Evolutionary conservation across 2,888 invertebrate genomes (phyloP), one percentile per base, ranked within the genome.

Genomic region (Timema cristinae): DNA sequence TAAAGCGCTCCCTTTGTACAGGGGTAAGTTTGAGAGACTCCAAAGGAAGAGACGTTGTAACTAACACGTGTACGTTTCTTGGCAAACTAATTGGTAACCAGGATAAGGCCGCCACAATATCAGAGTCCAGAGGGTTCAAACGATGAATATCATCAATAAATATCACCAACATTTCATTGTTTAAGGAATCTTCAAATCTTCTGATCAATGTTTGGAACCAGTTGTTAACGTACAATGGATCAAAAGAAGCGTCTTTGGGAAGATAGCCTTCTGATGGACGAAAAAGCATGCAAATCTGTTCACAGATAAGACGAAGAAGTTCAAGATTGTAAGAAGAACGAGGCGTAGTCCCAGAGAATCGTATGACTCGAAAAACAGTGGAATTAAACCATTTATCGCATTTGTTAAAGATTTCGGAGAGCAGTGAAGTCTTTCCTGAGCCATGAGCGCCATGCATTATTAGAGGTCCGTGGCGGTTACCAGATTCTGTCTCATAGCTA

Each of bases 11-110:
- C 76, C 91, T 90, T 79, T 93, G 93, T 68, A 91, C 86, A 5
- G 91, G 90, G 0, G 91, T 91, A 71, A 93, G 83, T 76, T 90
- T 89, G 72, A 93, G 81, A 75, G 88, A 87, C 63, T 93, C 92
- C 32, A 91, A 84, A 16, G 90, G 86, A 15, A 89, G 85, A 0
- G 89, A 87, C 50, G 91, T 89, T 2, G 92, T 91, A 79, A 90
- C 91, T 51, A 94, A 86, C 69, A 94, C 85, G 79, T 91, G 92
- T 5, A 93, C 91, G 78, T 93, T 93, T 80, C 89, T 87, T 7
- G 94, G 93, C 76, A 94, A 81, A 74, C 89, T 90, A 80, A 92
- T 88, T n/a, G 94, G 93, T 75, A 94, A 79, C 94, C 94, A 94
- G 0, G 92, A 92, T 32, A 94, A 80, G 0, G 92, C 91, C 0